These are phyloP conservation scores for Lagorchestes hirsutus DNA, from an alignment of 2,797 vertebrate species.

Conservation along the genomic window DNA sequence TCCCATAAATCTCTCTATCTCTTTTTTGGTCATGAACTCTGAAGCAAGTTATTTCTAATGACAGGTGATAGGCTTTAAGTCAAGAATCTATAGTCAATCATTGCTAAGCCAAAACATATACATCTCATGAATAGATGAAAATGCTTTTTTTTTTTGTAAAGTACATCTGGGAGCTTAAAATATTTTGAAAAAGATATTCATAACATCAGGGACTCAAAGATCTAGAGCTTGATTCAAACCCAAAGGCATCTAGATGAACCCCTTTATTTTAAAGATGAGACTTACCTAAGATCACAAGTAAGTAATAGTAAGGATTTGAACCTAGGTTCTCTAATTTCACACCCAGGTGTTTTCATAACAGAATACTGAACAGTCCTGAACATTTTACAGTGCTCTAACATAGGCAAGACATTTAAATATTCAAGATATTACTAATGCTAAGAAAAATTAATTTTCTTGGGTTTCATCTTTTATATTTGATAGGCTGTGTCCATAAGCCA, in stretches of 20 bases:
- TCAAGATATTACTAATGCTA: not conserved
- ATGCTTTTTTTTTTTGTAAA: not conserved
- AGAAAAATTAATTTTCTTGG: not conserved
- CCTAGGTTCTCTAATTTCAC: not conserved
- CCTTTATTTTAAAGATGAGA: not conserved
- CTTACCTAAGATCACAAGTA: not conserved
- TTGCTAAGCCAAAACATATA: not conserved
- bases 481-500: not conserved
- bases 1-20: not conserved
- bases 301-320: not conserved
- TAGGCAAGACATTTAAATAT: not conserved
- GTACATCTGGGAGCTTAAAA: not conserved
- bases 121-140: not conserved
- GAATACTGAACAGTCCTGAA: not conserved
- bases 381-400: not conserved
- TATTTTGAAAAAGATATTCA: not conserved
- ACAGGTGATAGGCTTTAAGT: slow-evolving; percentile 11
- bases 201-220: not conserved
- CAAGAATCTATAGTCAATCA: slow-evolving; percentile 3
- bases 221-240: not conserved
- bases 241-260: not conserved
- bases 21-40: not conserved
- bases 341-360: not conserved
- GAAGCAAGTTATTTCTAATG: not conserved
- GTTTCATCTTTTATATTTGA: not conserved